Conservation (phyloP, 30 jellyfish, hydroid and myxozoan species). For the Chironex yamaguchii region DNA sequence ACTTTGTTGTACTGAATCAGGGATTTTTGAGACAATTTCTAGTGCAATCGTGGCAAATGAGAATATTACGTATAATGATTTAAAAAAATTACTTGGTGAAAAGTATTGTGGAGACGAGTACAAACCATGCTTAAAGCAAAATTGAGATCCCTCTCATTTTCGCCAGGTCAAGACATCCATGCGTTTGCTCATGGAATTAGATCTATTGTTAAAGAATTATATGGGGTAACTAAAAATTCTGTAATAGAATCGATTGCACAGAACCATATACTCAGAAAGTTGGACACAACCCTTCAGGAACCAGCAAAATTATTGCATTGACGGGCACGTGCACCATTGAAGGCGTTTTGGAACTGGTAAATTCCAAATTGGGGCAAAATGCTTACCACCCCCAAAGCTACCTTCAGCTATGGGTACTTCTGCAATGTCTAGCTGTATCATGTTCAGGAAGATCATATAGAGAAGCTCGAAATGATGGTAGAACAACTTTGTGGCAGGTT, state of each 20-base stretch:
- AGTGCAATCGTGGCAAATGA: background rate
- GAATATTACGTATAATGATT: background rate
- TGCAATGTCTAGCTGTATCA: background rate
- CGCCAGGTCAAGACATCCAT: background rate
- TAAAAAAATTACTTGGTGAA: background rate
- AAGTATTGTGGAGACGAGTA: background rate
- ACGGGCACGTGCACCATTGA: slow-evolving; percentile 5
- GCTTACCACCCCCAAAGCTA: background rate
- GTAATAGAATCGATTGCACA: slow-evolving; percentile 21
- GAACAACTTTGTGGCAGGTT: background rate
- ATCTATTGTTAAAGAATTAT: background rate
- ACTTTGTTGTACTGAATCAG: background rate
- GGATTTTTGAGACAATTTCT: background rate
- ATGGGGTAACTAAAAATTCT: background rate
- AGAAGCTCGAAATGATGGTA: background rate
- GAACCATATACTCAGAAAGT: background rate
- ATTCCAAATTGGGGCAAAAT: background rate
- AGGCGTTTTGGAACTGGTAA: background rate
- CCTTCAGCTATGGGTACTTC: background rate
- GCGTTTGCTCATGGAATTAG: background rate
- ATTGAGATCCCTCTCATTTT: background rate
- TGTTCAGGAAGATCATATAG: background rate
- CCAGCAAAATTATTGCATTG: slow-evolving; percentile 12
- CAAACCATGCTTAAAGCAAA: background rate
- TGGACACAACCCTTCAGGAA: background rate